phyloP scores from a whole-genome alignment of 2,888 invertebrate genomes.

The Cosmorhoe ocellata region DNA sequence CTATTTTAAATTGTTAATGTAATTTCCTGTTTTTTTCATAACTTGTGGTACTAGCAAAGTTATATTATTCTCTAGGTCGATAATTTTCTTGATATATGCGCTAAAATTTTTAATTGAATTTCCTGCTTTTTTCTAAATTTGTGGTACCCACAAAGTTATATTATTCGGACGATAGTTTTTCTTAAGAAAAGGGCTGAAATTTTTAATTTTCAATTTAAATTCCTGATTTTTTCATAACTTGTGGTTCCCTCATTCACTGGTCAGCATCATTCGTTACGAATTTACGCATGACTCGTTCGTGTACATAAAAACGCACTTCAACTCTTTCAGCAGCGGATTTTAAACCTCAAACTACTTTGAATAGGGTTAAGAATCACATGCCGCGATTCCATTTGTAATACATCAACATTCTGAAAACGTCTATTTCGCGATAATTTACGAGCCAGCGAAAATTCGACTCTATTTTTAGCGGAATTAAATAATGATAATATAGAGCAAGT shows the following conservation, averaged over 20 bases:
- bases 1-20: too few species aligned
- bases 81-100: too few species aligned
- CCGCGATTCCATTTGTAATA: neutral
- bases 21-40: too few species aligned
- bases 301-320: conserved; percentile 18
- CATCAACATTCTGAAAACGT: conserved; percentile 1
- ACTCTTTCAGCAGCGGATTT: conserved; percentile 8
- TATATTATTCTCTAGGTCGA: too few species aligned
- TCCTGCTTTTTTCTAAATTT: too few species aligned
- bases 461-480: neutral
- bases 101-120: too few species aligned
- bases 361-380: conserved; percentile 12
- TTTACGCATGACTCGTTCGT: conserved; percentile 14
- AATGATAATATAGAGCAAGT: too few species aligned
- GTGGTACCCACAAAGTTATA: too few species aligned
- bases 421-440: neutral
- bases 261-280: conserved; percentile 15
- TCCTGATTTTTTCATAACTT: neutral
- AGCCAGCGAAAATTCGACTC: neutral
- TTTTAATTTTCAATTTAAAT: neutral
- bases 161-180: too few species aligned
- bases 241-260: conserved; percentile 7
- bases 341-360: neutral
- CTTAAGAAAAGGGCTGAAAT: too few species aligned
- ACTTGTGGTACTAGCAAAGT: too few species aligned